Evolutionary conservation across 2,797 vertebrate species (phyloP), one percentile per base, ranked within the genome.

Genomic region (Harpagifer antarcticus): DNA sequence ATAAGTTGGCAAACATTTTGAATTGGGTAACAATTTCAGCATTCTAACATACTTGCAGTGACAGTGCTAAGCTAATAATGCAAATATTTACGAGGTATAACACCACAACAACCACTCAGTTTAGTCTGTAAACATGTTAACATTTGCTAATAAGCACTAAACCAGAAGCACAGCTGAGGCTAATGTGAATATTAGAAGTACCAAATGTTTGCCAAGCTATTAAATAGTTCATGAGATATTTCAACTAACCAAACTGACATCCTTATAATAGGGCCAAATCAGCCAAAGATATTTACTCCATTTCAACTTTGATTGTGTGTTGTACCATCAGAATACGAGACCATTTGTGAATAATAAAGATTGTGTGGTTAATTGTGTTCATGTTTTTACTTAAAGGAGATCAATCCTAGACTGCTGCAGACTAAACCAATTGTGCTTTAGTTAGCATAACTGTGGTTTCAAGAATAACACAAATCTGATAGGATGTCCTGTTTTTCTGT

Each of bases 371-470:
- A 49, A 80, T 86, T 76, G 59, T 79, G 52, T 77, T 67, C 9
- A 55, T 76, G 63, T 77, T 77, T 82, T 80, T 66, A 33, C 47
- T 57, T 44, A 67, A 58, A 14, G 47, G 43, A 57, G 71, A 64
- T 54, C 3, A 20, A 64, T 76, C 40, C 44, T 75, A 48, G 16
- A 44, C 69, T 69, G 62, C 79, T 75, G 68, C 68, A 74, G 76
- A 86, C 68, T 80, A 70, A 82, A 77, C 68, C 68, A 78, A 37
- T 48, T 44, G 10, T 78, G 66, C 61, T 75, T 60, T 68, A 79
- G 69, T 81, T 72, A 75, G 37, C 84, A 84, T 83, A 79, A 65
- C 79, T 85, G 84, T 81, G 85, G 86, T 88, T 86, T 88, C 54
- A 74, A 76, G 33, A 85, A 74, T 69, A 65, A 76, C 64, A 67